These are phyloP conservation scores for Calliopum simillimum DNA, from an alignment of 2,888 invertebrate species.

Conservation along the genomic window DNA sequence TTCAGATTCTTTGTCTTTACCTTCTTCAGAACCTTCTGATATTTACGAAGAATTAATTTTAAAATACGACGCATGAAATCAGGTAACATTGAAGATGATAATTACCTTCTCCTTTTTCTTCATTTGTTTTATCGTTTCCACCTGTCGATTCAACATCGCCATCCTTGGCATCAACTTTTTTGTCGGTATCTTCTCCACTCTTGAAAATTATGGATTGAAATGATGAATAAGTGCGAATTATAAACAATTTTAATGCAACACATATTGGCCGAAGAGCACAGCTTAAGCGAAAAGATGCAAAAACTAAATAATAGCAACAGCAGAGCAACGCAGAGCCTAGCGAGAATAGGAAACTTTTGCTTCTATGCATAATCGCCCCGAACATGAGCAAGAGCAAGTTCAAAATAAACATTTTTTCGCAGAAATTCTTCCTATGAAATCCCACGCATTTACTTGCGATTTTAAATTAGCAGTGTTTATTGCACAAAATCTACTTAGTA, in stretches of 20 bases:
- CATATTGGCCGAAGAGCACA: too few species aligned
- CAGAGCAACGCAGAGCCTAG: too few species aligned
- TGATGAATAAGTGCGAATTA: constrained; percentile 30
- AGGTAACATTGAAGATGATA: neutral
- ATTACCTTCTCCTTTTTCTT: neutral
- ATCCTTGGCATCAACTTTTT: constrained; percentile 24
- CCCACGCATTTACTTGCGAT: too few species aligned
- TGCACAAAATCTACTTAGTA: constrained; percentile 8
- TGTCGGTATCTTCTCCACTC: constrained; percentile 39
- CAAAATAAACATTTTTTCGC: too few species aligned
- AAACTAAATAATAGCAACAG: too few species aligned
- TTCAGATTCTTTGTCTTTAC: neutral
- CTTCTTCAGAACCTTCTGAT: constrained; percentile 3
- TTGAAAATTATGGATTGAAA: constrained; percentile 45
- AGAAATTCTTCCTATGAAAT: too few species aligned
- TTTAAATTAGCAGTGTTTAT: neutral
- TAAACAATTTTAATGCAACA: too few species aligned
- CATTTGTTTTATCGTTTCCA: constrained; percentile 42
- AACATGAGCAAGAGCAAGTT: too few species aligned
- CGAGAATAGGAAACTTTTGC: too few species aligned
- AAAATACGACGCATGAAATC: constrained; percentile 16
- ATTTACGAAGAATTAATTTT: neutral
- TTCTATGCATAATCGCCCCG: too few species aligned
- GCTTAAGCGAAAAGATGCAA: too few species aligned
- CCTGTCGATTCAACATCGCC: constrained; percentile 31